Evolutionary conservation across 2,888 invertebrate species (phyloP), one percentile per base, ranked within the genome.

Genomic region (Philonicus albiceps): DNA sequence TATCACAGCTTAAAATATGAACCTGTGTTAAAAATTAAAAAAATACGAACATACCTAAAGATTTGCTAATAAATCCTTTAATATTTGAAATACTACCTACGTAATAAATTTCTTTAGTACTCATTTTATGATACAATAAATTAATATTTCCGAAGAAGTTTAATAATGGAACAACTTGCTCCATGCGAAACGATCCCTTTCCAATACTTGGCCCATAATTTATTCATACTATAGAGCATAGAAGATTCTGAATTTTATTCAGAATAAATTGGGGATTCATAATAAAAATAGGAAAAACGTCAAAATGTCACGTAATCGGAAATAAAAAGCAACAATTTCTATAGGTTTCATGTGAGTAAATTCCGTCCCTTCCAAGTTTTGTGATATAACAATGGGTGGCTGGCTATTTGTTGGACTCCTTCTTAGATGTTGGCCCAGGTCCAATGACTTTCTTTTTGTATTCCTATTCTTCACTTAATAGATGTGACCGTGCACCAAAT

Each of bases 271-370:
- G 31, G 27, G 31, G n/a, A 74, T 74, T 74, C n/a, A 37, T 37
- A 74, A 37, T 34, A 31, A 31, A 34, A 74, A 74, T 37, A 31
- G n/a, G 74, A 37, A 37, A 31, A 74, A 19, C 37, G 31, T 74
- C 80, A 76, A 80, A 53, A 49, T n/a, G 53, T 80, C 80, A 80
- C 27, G 53, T 49, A 80, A 22, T 49, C 19, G 27, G 22, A 80
- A 80, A 80, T 31, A 49, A 40, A 80, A 49, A 30, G 53, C 43
- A 80, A 80, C 80, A 80, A 80, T 53, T 80, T 80, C 80, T 13
- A 49, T 49, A 53, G 13, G 11, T 30, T 80, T 49, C 80, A 43
- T 49, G 22, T 40, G 80, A 80, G 30, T 80, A 80, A 80, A 53
- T 31, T 53, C 49, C 1, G n/a, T 27, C 49, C 80, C 80, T 22